These are phyloP conservation scores for Pseudoips prasinana DNA, from an alignment of 2,888 invertebrate species.

Conservation along the genomic window DNA sequence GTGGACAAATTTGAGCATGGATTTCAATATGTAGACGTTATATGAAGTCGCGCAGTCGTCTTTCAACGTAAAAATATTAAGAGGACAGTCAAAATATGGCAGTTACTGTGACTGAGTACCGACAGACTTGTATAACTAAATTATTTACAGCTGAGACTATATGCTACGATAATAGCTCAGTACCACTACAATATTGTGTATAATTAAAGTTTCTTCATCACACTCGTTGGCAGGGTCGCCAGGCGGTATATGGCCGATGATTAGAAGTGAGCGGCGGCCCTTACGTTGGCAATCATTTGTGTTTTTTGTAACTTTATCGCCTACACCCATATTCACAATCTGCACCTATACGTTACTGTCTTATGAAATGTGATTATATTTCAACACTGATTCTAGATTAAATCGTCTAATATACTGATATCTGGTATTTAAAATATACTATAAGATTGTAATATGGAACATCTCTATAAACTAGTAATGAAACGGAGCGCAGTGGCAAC, in stretches of 20 bases:
- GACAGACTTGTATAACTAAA: conserved; percentile 4
- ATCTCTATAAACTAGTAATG: conserved; percentile 9
- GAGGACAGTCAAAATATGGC: conserved; percentile 55
- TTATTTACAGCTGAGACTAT: conserved; percentile 12
- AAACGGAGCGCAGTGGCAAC: conserved; percentile 1
- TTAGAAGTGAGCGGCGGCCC: conserved; percentile 1
- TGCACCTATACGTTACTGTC: no score
- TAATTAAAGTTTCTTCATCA: conserved; percentile 9
- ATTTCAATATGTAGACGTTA: no score
- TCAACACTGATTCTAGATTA: conserved; percentile 1
- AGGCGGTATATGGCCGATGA: no score
- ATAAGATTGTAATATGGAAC: conserved; percentile 15
- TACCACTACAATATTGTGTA: conserved; percentile 13
- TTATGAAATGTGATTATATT: no score
- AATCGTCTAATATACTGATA: conserved; percentile 10
- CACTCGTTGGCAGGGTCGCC: conserved; percentile 12
- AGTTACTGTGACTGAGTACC: conserved; percentile 40
- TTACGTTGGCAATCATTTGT: conserved; percentile 2
- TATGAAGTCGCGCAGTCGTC: no score
- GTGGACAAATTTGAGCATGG: no score
- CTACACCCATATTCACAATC: no score
- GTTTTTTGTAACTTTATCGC: conserved; percentile 1
- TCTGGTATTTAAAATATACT: conserved; percentile 24
- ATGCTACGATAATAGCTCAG: conserved; percentile 16
- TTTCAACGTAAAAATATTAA: conserved; percentile 4